Conservation (phyloP, 2,888 invertebrate species). For the Hipparchia semele region DNA sequence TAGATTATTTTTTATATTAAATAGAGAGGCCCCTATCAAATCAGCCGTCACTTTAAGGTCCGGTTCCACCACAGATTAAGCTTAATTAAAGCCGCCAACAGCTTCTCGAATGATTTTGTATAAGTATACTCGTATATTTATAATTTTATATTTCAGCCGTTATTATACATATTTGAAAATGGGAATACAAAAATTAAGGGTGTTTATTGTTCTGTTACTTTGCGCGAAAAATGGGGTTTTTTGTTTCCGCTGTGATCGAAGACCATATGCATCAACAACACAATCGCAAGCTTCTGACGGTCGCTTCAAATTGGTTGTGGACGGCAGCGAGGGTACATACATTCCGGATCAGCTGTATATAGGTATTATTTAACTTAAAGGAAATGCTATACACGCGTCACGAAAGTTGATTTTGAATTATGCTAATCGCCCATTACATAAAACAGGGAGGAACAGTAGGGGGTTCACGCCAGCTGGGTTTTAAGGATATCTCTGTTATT, state of each 20-base stretch:
- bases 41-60: not conserved
- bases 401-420: not conserved
- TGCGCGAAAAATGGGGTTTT: not conserved
- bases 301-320: constrained; percentile 58
- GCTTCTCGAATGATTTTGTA: not conserved
- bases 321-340: constrained; percentile 59
- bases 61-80: not conserved
- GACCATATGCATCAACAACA: constrained; percentile 65
- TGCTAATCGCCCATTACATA: not conserved
- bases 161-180: not conserved
- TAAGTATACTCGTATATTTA: not conserved
- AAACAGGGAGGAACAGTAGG: too few species aligned
- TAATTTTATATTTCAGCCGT: not conserved
- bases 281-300: constrained; percentile 67
- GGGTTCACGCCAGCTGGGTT: not conserved
- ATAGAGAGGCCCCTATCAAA: too few species aligned
- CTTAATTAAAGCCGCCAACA: too few species aligned
- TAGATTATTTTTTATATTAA: too few species aligned
- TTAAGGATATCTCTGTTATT: not conserved
- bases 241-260: constrained; percentile 67
- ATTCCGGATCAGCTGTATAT: constrained; percentile 72
- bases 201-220: not conserved
- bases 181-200: not conserved
- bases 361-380: constrained; percentile 47
- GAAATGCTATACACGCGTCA: not conserved